These are phyloP conservation scores for Brachypteracias leptosomus DNA, from an alignment of 2,113 vertebrate species.

Conservation along the genomic window DNA sequence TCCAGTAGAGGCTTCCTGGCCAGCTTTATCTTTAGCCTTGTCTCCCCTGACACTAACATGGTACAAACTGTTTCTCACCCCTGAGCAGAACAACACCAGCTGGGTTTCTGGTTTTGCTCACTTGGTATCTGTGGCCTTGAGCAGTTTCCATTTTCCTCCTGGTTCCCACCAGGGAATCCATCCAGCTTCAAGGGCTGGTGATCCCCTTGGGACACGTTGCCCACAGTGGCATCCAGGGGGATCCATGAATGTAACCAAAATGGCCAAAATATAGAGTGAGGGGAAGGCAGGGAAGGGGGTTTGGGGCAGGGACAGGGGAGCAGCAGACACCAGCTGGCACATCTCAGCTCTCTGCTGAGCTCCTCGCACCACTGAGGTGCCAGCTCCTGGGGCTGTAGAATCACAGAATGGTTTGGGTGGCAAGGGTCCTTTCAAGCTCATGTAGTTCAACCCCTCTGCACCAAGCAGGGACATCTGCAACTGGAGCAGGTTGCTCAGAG, in stretches of 20 bases:
- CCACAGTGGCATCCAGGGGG: background rate
- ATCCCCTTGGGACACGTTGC: fast-evolving
- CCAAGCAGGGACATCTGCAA: background rate
- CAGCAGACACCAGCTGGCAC: fast-evolving
- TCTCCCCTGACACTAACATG: fast-evolving
- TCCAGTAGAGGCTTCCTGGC: background rate
- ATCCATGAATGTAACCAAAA: background rate
- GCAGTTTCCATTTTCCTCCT: background rate
- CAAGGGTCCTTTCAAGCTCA: background rate
- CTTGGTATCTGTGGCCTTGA: background rate
- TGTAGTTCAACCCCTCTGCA: background rate
- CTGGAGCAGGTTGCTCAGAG: background rate
- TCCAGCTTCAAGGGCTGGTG: fast-evolving
- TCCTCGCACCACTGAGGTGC: fast-evolving
- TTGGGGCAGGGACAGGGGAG: background rate
- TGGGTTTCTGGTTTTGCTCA: background rate
- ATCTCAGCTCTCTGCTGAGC: background rate
- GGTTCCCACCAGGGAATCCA: fast-evolving
- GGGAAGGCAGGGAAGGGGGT: background rate
- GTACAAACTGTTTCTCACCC: background rate
- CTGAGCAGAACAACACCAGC: background rate
- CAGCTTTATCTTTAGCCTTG: background rate
- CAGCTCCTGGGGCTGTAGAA: background rate
- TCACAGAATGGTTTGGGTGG: background rate
- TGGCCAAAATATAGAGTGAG: fast-evolving